phyloP scores from a whole-genome alignment of 2,888 invertebrate genomes.

The Tenthredo distinguenda region DNA sequence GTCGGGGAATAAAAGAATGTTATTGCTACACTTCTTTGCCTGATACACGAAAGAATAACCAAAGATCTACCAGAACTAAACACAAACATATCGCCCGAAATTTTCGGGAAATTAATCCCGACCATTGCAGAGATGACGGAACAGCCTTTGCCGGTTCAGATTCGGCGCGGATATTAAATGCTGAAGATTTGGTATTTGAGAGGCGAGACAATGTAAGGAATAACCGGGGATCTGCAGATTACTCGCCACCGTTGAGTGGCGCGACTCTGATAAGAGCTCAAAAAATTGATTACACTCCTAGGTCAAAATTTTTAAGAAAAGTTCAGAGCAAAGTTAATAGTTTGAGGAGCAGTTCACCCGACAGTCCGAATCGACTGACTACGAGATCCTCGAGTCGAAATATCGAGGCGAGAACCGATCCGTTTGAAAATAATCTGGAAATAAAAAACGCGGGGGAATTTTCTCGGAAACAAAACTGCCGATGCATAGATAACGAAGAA shows the following conservation, averaged over 20 bases:
- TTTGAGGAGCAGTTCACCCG: background rate
- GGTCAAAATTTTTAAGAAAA: constrained; percentile 69
- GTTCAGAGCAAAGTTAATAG: constrained; percentile 56
- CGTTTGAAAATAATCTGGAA: background rate
- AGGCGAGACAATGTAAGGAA: background rate
- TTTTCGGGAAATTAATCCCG: background rate
- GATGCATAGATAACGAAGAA: background rate
- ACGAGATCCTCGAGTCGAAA: background rate
- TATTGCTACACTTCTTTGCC: constrained; percentile 63
- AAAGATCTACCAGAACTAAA: constrained; percentile 52
- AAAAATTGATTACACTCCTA: constrained; percentile 68
- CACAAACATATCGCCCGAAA: constrained; percentile 53
- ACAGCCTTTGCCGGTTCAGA: background rate
- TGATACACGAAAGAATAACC: constrained; percentile 58
- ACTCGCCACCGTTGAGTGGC: constrained; percentile 60
- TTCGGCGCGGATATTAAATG: background rate
- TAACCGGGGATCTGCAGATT: background rate
- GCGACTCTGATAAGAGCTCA: constrained; percentile 66
- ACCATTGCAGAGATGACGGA: background rate
- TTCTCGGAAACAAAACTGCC: constrained; percentile 2
- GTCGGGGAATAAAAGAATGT: constrained; percentile 68
- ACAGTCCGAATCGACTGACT: background rate
- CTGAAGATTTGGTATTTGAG: background rate
- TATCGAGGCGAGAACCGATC: background rate
- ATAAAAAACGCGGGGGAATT: background rate